Conservation (phyloP, 2,797 vertebrate species). For the Poeciliopsis paucimaculata region DNA sequence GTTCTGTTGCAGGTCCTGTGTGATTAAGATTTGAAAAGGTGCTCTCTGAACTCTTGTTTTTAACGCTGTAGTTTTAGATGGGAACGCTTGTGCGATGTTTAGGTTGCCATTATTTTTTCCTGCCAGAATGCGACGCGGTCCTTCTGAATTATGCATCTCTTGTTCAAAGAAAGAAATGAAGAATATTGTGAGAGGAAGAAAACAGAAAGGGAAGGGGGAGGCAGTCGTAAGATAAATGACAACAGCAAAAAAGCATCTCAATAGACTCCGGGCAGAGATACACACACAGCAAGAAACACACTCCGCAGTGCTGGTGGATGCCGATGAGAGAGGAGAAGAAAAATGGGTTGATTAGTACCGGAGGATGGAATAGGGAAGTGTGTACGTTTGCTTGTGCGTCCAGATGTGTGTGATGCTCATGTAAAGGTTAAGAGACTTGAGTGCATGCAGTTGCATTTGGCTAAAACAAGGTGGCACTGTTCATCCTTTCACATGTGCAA, state of each 20-base stretch:
- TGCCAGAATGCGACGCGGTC: constrained; percentile 50
- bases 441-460: constrained; percentile 47
- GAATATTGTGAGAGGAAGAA: constrained; percentile 54
- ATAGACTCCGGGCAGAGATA: constrained; percentile 53
- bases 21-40: constrained; percentile 39
- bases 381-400: constrained; percentile 46
- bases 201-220: constrained; percentile 26
- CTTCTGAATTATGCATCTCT: constrained; percentile 77
- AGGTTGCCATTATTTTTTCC: constrained; percentile 52
- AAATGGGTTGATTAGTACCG: constrained; percentile 73
- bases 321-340: constrained; percentile 57
- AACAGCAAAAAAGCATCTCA: constrained; percentile 67
- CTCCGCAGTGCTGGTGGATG: constrained; percentile 31
- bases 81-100: constrained; percentile 49
- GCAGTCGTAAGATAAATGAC: constrained; percentile 70
- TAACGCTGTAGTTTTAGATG: constrained; percentile 32
- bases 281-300: constrained; percentile 27
- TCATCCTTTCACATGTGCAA: constrained; percentile 53
- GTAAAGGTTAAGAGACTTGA: constrained; percentile 34
- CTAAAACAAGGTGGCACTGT: constrained; percentile 77
- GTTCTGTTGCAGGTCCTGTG: constrained; percentile 16
- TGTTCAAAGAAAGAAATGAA: constrained; percentile 69
- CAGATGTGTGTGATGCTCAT: constrained; percentile 38
- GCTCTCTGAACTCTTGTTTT: constrained; percentile 22
- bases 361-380: constrained; percentile 57